Evolutionary conservation across 1,140 invertebrate species (phyloP).

Genomic region (Notospermus geniculatus): DNA sequence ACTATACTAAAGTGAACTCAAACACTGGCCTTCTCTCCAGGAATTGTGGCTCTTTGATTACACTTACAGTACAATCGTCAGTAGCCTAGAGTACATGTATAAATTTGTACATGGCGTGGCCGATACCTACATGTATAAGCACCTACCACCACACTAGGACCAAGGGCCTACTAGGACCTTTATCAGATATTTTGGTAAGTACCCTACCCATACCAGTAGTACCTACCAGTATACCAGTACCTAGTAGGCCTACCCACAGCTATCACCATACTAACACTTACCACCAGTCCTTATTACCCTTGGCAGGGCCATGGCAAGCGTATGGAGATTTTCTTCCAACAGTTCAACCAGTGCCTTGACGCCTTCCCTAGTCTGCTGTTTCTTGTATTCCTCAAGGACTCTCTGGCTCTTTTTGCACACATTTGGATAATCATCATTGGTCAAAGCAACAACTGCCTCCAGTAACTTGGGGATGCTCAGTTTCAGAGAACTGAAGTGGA

Average conservation of each 20-base stretch:
- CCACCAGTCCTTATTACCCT: conserved; percentile 40
- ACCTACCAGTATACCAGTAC: no score
- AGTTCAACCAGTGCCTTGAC: conserved; percentile 37
- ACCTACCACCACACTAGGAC: no score
- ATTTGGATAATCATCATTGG: conserved; percentile 38
- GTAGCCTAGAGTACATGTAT: no score
- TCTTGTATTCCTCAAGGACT: conserved; percentile 32
- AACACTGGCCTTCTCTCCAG: no score
- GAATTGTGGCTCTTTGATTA: no score
- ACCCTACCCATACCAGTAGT: not conserved
- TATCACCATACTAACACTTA: conserved; percentile 9
- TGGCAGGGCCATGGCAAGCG: conserved; percentile 37
- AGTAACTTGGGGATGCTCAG: conserved; percentile 32
- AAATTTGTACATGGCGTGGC: no score
- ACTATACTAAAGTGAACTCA: no score
- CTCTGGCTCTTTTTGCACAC: conserved; percentile 30
- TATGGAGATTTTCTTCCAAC: conserved; percentile 42
- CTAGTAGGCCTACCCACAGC: no score
- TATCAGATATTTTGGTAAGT: no score
- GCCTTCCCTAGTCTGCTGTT: conserved; percentile 21
- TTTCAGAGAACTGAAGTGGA: conserved; percentile 37
- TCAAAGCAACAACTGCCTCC: conserved; percentile 38
- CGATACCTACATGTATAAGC: no score
- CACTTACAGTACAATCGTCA: no score
- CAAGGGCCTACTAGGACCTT: no score